These are phyloP conservation scores for Drosophila kohkoa DNA, from an alignment of 1,140 invertebrate genomes.

Conservation along the genomic window DNA sequence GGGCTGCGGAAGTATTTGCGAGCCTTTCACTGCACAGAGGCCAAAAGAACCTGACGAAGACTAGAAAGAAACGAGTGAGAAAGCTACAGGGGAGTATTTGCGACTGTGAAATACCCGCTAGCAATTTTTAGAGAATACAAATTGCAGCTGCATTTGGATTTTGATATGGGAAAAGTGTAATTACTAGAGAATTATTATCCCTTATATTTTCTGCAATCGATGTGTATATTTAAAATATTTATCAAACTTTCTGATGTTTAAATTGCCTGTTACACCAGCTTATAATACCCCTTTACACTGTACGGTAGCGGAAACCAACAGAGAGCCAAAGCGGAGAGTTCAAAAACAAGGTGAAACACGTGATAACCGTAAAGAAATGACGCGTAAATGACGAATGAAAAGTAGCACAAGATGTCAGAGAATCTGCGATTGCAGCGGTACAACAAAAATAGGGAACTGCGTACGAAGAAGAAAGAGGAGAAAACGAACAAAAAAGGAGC, in stretches of 20 bases:
- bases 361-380: constrained; percentile 74
- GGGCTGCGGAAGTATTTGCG: constrained; percentile 54
- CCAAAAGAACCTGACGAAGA: constrained; percentile 1
- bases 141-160: too few relatives aligned
- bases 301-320: too few relatives aligned
- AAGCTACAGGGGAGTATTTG: neutral
- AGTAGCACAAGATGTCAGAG: constrained; percentile 69
- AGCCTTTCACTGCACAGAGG: constrained; percentile 68
- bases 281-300: too few relatives aligned
- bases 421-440: constrained; percentile 65
- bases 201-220: too few relatives aligned
- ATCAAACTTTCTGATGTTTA: too few relatives aligned
- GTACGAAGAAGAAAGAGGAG: constrained; percentile 11
- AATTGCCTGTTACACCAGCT: too few relatives aligned
- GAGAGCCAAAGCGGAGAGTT: constrained; percentile 27
- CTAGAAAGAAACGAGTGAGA: neutral
- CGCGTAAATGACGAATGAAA: constrained; percentile 74
- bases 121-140: neutral
- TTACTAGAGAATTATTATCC: too few relatives aligned
- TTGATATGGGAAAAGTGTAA: too few relatives aligned
- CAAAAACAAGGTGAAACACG: constrained; percentile 46
- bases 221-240: too few relatives aligned
- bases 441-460: constrained; percentile 14
- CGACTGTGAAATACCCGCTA: too few relatives aligned
- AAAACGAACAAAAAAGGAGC: constrained; percentile 15